Base-by-base conservation (phyloP, 2,888 invertebrate genomes). In the Drosophila fulvimacula region DNA sequence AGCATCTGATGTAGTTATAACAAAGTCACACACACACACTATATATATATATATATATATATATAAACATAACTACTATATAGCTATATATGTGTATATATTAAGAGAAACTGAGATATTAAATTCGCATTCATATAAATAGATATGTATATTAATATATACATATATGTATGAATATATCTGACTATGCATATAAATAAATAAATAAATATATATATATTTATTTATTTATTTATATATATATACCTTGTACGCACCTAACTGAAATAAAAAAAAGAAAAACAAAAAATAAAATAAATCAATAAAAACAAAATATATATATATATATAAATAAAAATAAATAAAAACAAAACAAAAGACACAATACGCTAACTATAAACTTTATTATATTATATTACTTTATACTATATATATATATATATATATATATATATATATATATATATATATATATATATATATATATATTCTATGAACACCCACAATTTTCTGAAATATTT, bases 11-110 rank as follows among this genome's bases (percentile, higher is more conserved):
- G 59, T 65, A 70, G 72, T 59, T 71, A 62, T 66, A 64, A 69
- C 61, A 66, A 66, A 74, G 72, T 74, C 74, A 76, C 72, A 72
- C 62, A n/a, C n/a, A n/a, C n/a, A n/a, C n/a, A n/a, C 72, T 76
- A 21, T 32, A 44, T 42, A 51, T 39, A 73, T 30, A 60, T 34
- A 34, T 32, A 48, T 49, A 46, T 32, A 60, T 21, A 27, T 17
- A 5, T 30, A 30, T 3, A 9, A 30, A 10, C 24, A 24, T 5
- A 24, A 24, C 24, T 24, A 24, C 24, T 42, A 42, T 10, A 17
- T 41, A 13, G 51, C 34, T 55, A 21, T 48, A 58, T 34, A 49
- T 17, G 42, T 24, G 51, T 38, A 48, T 32, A 42, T 34, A 19
- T 41, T 19, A 11, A 13, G 6, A 21, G 21, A 13, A 11, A 42